Conservation (phyloP, 2,113 vertebrate genomes). For the western clawed frog (Xenopus tropicalis) region UCB_Xtro_10.0 CM004444.2:23732001-23732500, state of each 20-base stretch:
- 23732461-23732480: no score
- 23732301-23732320: no score
- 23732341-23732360: no score
- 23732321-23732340: no score
- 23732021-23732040: conserved; percentile 23
- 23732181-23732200: not conserved
- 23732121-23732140: not conserved
- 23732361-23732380: no score
- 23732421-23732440: no score
- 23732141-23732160: conserved; percentile 15
- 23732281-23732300: no score
- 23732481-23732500: no score
- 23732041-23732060: conserved; percentile 7
- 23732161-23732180: not conserved
- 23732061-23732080: conserved; percentile 6
- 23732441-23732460: no score
- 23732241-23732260: conserved; percentile 13
- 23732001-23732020: conserved; percentile 18
- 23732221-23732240: not conserved
- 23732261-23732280: not conserved
- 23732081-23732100: conserved; percentile 15
- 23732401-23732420: no score
- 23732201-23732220: not conserved
- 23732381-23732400: no score
- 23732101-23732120: conserved; percentile 11